Evolutionary conservation across 64 coral and sea anemone genomes (phyloP).

Genomic region (Hydrozoanthus tunicans): DNA sequence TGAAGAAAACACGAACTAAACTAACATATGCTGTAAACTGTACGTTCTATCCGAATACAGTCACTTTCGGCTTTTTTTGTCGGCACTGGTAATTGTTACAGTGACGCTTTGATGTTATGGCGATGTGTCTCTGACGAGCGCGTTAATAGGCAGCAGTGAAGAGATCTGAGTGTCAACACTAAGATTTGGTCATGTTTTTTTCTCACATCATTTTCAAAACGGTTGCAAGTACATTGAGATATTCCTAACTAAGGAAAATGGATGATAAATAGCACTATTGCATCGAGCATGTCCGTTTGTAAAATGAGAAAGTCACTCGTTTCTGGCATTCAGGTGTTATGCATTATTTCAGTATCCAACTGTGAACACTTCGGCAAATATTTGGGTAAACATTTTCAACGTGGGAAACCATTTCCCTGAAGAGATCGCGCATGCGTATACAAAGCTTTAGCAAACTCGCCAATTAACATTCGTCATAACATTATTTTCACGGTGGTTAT

Average conservation of each 20-base stretch:
- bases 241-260: background rate
- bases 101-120: background rate
- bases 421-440: background rate
- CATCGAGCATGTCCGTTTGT: background rate
- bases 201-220: background rate
- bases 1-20: background rate
- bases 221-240: background rate
- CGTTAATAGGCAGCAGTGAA: slow-evolving; percentile 21
- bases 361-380: background rate
- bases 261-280: background rate
- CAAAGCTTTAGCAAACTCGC: no score
- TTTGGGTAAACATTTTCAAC: background rate
- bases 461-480: no score
- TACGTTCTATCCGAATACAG: background rate
- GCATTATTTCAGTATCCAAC: background rate
- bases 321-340: background rate
- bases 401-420: background rate
- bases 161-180: slow-evolving; percentile 18
- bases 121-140: slow-evolving; percentile 16
- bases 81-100: slow-evolving; percentile 21
- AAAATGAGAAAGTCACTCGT: background rate
- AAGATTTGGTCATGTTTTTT: background rate
- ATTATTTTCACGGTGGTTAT: no score
- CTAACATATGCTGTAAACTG: background rate
- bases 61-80: slow-evolving; percentile 38